Conservation (phyloP, 2,113 vertebrate species). For the Amblyornis subalaris region DNA sequence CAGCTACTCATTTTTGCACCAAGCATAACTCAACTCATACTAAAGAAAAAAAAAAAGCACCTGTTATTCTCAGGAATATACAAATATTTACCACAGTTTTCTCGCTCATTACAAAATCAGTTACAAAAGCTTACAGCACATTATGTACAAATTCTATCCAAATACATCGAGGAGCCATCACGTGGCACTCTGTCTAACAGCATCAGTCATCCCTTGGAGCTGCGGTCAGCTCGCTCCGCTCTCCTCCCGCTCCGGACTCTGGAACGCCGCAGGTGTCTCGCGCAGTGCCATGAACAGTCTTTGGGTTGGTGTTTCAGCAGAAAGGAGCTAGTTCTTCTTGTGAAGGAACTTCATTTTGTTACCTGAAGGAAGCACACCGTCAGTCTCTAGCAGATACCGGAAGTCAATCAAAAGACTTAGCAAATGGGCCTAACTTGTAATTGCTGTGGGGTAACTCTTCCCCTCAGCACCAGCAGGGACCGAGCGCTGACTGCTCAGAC, state of each 20-base stretch:
- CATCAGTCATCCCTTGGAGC: neutral
- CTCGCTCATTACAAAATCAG: conserved; percentile 72
- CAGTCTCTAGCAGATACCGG: neutral
- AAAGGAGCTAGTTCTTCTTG: conserved; percentile 88
- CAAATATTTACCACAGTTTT: conserved; percentile 83
- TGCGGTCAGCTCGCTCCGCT: neutral
- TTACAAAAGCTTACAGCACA: conserved; percentile 77
- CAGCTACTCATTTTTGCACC: conserved; percentile 77
- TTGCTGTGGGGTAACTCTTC: neutral
- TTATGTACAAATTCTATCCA: conserved; percentile 77
- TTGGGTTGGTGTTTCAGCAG: neutral
- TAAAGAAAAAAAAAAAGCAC: conserved; percentile 66
- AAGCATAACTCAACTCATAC: conserved; percentile 64
- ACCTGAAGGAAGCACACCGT: conserved; percentile 69
- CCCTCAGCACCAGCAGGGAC: neutral
- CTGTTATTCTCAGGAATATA: conserved; percentile 77
- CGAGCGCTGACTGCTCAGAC: accelerated
- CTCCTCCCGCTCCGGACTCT: neutral
- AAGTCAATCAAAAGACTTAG: neutral
- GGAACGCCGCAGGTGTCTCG: neutral
- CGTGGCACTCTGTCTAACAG: neutral
- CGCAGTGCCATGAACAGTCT: neutral
- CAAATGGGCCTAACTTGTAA: neutral
- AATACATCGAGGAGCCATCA: neutral
- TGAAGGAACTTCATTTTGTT: conserved; percentile 99